Evolutionary conservation across 2,797 vertebrate species (phyloP), one percentile per base, ranked within the genome.

Genomic region (Sardinella longiceps): DNA sequence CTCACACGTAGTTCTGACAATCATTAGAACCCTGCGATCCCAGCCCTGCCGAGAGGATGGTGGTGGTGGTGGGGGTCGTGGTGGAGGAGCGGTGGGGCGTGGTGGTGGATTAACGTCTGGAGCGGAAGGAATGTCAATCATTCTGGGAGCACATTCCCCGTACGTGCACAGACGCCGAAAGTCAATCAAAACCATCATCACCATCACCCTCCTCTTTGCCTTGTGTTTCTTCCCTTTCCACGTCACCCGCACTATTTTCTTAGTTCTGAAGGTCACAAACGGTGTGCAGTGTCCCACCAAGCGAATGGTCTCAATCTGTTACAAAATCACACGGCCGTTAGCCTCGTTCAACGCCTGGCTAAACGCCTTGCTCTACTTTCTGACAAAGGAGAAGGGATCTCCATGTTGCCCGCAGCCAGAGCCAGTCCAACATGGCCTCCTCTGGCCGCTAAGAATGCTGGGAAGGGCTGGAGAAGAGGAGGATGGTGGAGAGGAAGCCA

Each of bases 321-420:
- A 96, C 89, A 97, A 96, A 90, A 95, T 96, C 81, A 96, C 96
- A 10, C 89, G 96, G 56, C 96, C 96, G 0, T 89, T 96, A 83
- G 96, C 96, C 4, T 96, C 96, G 56, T 96, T 95, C 89, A 96
- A 96, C 7, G 95, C 96, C 81, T 96, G 95, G 94, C 94, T 96
- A 84, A 96, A 96, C 5, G 96, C 96, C 0, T 91, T 96, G 14
- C 94, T 96, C 11, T 96, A 96, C 90, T 96, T 96, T 88, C 92
- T 96, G 70, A 96, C 96, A 0, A 95, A 95, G n/a, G 96, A 96
- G 30, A 94, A 95, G 80, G 92, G 94, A n/a, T 85, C 92, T 33
- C 88, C 94, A 80, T 95, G 95, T 90, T 95, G 95, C 85, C 91
- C 92, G 83, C 86, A 89, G 0, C 84, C 37, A 15, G 90, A 90